These are phyloP conservation scores for Chaetodon auriga DNA, from an alignment of 2,113 vertebrate genomes.

Conservation along the genomic window DNA sequence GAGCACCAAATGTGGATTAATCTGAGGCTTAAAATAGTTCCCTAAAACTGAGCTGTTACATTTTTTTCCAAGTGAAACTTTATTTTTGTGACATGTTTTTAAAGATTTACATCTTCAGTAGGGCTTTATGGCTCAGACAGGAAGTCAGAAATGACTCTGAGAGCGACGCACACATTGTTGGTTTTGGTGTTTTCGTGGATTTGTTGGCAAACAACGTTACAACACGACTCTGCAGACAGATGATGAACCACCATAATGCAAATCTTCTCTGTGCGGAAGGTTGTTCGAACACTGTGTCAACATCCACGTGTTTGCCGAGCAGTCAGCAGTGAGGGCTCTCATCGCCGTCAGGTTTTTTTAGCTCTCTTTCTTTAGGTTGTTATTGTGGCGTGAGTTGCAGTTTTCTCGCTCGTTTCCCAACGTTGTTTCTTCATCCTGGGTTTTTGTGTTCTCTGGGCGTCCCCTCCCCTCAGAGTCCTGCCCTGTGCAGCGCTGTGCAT, in stretches of 20 bases:
- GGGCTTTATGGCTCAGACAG: background rate
- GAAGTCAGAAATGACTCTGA: background rate
- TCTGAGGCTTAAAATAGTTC: background rate
- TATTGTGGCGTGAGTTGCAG: background rate
- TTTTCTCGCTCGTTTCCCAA: conserved; percentile 26
- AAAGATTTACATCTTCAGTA: background rate
- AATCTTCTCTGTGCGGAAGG: background rate
- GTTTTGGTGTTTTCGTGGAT: background rate
- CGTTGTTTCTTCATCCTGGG: background rate
- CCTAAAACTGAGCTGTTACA: too few species aligned
- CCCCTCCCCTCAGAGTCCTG: conserved; percentile 6
- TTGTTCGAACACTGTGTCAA: background rate
- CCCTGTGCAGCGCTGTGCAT: background rate
- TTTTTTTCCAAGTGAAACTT: too few species aligned
- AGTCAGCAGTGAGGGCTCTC: too few species aligned
- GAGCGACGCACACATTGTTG: background rate
- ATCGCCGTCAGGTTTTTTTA: background rate
- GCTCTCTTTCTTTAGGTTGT: conserved; percentile 9
- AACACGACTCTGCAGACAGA: background rate
- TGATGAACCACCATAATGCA: background rate
- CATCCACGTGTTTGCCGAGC: background rate
- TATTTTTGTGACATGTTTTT: background rate
- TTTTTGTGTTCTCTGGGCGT: background rate
- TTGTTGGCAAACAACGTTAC: background rate
- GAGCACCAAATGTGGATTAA: background rate